Percentiles rank a stretch among this genome's conserved stretches.
Evolutionary conservation across 2,888 invertebrate species (phyloP).

Genomic region (Cataglyphis cursor): DNA sequence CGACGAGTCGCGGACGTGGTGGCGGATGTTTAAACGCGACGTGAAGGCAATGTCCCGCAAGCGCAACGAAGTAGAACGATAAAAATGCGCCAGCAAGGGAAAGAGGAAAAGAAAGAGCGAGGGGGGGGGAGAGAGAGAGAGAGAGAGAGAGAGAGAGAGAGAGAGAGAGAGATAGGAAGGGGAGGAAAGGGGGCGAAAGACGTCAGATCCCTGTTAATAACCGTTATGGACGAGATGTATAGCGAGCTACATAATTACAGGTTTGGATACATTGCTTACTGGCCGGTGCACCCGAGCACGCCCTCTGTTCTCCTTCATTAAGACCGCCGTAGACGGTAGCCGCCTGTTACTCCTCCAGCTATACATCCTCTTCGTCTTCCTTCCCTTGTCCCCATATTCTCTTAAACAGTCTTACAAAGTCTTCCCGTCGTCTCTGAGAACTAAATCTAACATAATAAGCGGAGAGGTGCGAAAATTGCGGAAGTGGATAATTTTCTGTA

Average conservation of each 20-base stretch:
- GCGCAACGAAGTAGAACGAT: slow-evolving; percentile 61
- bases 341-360: slow-evolving; percentile 81
- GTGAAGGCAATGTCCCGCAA: slow-evolving; percentile 60
- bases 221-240: slow-evolving; percentile 83
- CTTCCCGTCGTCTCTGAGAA: slow-evolving; percentile 12
- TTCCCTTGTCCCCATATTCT: slow-evolving; percentile 23
- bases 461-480: slow-evolving; percentile 29
- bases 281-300: slow-evolving; percentile 85
- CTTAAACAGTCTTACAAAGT: slow-evolving; percentile 32
- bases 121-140: background rate
- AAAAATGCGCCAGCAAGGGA: slow-evolving; percentile 19
- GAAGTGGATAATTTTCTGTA: slow-evolving; percentile 30
- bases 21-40: slow-evolving; percentile 47
- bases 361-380: slow-evolving; percentile 64
- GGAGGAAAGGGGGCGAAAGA: slow-evolving; percentile 69
- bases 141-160: slow-evolving; percentile 5
- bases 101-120: slow-evolving; percentile 5
- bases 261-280: slow-evolving; percentile 85
- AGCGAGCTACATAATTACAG: slow-evolving; percentile 83
- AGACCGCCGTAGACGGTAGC: slow-evolving; percentile 84
- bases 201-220: slow-evolving; percentile 84
- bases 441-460: slow-evolving; percentile 31
- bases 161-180: slow-evolving; percentile 21
- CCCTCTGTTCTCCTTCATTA: slow-evolving; percentile 86
- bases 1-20: slow-evolving; percentile 12